phyloP scores from a whole-genome alignment of 2,113 vertebrate species.

The Gadus macrocephalus region DNA sequence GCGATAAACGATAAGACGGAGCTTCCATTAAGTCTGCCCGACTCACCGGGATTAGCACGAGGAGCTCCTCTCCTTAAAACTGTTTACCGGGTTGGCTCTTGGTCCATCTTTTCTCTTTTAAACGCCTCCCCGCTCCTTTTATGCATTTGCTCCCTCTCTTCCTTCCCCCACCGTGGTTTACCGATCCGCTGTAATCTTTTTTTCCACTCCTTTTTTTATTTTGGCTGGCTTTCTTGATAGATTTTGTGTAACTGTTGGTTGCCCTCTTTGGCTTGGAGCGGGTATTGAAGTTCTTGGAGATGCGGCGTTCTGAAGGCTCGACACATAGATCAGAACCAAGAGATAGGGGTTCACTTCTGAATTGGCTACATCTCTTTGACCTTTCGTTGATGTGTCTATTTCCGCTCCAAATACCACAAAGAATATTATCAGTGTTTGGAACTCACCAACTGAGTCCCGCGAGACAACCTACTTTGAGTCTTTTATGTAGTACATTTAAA shows the following conservation, averaged over 20 bases:
- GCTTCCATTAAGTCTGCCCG: conserved; percentile 67
- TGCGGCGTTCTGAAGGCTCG: no score
- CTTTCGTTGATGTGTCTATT: no score
- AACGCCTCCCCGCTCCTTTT: no score
- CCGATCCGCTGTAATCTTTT: conserved; percentile 41
- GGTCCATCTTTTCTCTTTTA: conserved; percentile 29
- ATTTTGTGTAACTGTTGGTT: conserved; percentile 16
- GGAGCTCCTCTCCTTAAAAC: conserved; percentile 42
- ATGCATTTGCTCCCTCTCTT: conserved; percentile 28
- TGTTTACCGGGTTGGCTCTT: conserved; percentile 40
- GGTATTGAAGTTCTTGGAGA: no score
- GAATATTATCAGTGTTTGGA: no score
- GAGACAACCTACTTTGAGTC: no score
- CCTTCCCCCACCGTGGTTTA: conserved; percentile 27
- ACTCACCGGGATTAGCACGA: conserved; percentile 61
- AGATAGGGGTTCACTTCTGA: no score
- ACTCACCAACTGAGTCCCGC: no score
- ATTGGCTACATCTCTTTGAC: no score
- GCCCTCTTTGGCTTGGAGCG: conserved; percentile 6
- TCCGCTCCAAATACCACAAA: no score
- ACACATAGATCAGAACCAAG: no score
- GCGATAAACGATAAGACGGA: conserved; percentile 63
- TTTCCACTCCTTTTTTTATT: conserved; percentile 30
- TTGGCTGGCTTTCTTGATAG: conserved; percentile 15
- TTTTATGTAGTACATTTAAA: no score